Base-by-base conservation (phyloP, 2,888 invertebrate genomes). In the Tenthredo distinguenda region DNA sequence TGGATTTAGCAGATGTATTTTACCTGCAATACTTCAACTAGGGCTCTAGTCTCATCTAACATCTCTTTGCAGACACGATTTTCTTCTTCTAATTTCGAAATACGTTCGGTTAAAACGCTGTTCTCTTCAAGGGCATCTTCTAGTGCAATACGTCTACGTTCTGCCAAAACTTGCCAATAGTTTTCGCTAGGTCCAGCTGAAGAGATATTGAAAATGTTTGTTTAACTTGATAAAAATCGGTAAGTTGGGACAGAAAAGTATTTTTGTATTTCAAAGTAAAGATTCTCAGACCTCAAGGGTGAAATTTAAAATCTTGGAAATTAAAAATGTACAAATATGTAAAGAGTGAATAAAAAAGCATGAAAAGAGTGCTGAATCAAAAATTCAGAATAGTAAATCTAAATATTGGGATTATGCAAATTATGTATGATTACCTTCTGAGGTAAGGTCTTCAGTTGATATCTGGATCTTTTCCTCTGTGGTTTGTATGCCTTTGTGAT, bases 121-220 rank as follows among this genome's bases (percentile, higher is more conserved):
- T 97, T 97, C 93, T 97, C 97, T 85, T 95, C 95, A 43, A 97
- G 94, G 40, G 97, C 95, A 87, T 96, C 96, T 89, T 97, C 95
- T 40, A 98, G 93, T 2, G 96, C 96, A 88, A 95, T 94, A 86
- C 96, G 95, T 86, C 97, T 95, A 90, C 96, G 96, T 91, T 97
- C 97, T 37, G 97, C 97, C 87, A 97, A 91, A 74, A 95, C 94
- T 93, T 97, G 94, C 97, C 97, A 98, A 91, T 97, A 98, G 87
- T 95, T 95, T 90, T 96, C 96, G 85, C 97, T 96, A 4, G 97
- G 96, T 58, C 95, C 95, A 85, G 95, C 95, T 94, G 82, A 84
- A 87, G 86, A 74, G 9, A 85, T 40, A 50, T 40, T 40, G 26
- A 84, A 71, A 26, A 85, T 62, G 21, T 58, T 0, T 62, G 58